Conservation (phyloP, 2,888 invertebrate genomes). For the Neuroscelio doddi region DNA sequence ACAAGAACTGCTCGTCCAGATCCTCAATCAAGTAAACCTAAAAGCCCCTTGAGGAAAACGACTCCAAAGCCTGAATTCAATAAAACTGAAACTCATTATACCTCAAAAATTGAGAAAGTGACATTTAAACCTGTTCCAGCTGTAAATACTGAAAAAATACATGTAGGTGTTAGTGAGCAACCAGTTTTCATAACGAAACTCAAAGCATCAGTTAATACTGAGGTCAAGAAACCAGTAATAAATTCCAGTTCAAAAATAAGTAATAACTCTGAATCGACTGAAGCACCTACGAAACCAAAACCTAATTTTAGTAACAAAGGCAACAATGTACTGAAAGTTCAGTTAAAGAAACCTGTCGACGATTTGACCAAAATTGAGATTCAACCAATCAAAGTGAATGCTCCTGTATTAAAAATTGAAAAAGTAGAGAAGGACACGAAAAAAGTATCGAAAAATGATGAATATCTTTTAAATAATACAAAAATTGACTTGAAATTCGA, state of each 20-base stretch:
- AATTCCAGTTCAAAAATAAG: constrained; percentile 14
- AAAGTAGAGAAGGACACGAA: constrained; percentile 50
- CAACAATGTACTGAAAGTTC: constrained; percentile 61
- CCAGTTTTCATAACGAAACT: constrained; percentile 74
- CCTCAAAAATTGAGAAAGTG: constrained; percentile 67
- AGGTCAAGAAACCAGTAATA: constrained; percentile 66
- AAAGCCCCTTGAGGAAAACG: constrained; percentile 48
- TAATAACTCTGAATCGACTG: constrained; percentile 38
- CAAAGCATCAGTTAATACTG: constrained; percentile 77
- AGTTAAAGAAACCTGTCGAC: constrained; percentile 61
- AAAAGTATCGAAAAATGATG: constrained; percentile 69
- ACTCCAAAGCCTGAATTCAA: constrained; percentile 43
- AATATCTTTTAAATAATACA: constrained; percentile 73
- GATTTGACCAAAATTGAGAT: constrained; percentile 58
- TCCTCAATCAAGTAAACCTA: constrained; percentile 43
- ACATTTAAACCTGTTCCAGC: constrained; percentile 63
- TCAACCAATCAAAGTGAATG: constrained; percentile 59
- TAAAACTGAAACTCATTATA: constrained; percentile 51
- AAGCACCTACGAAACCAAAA: constrained; percentile 49
- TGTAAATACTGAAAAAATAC: constrained; percentile 54
- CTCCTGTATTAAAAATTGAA: constrained; percentile 58
- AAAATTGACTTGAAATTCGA: constrained; percentile 62
- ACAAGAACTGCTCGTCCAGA: constrained; percentile 22
- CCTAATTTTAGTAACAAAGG: constrained; percentile 48
- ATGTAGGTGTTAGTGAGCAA: constrained; percentile 53